A percentile compares a stretch with the other conserved stretches of the same genome.
Evolutionary conservation across 2,888 invertebrate species (phyloP).

Genomic region (Melanostoma mellinum): DNA sequence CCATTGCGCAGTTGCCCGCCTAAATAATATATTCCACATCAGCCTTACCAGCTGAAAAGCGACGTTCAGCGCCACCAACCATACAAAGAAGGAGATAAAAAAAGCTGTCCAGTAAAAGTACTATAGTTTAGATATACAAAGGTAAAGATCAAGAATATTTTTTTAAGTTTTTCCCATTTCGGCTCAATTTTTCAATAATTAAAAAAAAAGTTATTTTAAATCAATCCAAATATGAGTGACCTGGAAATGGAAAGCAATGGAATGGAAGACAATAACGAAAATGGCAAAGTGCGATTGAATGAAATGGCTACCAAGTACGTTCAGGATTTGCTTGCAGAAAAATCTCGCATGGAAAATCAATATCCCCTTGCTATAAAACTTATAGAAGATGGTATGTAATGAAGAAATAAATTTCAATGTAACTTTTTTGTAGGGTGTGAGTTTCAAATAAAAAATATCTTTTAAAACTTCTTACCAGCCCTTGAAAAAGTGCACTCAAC

Average conservation of each 20-base stretch:
- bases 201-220: not conserved
- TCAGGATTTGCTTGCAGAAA: conserved; percentile 79
- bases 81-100: too few species aligned
- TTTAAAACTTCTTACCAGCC: conserved; percentile 84
- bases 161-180: too few species aligned
- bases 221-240: conserved; percentile 49
- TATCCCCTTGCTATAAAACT: conserved; percentile 80
- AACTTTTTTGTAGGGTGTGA: not conserved
- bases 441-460: not conserved
- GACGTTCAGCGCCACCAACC: too few species aligned
- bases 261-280: conserved; percentile 78
- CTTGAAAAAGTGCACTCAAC: conserved; percentile 87
- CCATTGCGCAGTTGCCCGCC: too few species aligned
- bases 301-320: conserved; percentile 80
- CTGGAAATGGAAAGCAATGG: conserved; percentile 76
- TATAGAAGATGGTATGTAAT: conserved; percentile 79
- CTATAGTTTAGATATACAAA: too few species aligned
- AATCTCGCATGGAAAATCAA: conserved; percentile 80
- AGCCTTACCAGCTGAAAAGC: too few species aligned
- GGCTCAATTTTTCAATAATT: too few species aligned
- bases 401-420: not conserved
- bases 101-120: too few species aligned
- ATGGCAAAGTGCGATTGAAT: conserved; percentile 78
- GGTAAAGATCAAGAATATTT: too few species aligned
- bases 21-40: too few species aligned